Evolutionary conservation across 2,113 vertebrate species (phyloP).

Genomic region (Ophiodon elongatus): DNA sequence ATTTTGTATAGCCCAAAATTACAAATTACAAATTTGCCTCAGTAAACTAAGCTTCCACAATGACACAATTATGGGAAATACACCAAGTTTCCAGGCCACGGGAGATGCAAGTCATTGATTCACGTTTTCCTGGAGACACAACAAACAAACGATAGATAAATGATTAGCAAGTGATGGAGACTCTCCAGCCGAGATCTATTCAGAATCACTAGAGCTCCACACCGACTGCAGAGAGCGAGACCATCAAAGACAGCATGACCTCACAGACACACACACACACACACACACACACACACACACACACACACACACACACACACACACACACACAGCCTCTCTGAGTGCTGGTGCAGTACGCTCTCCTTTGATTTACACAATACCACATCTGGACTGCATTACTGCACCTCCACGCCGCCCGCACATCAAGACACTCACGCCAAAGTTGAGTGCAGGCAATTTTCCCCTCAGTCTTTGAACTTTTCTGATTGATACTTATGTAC

Average conservation of each 20-base stretch:
- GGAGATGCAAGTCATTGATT: background rate
- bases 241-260: constrained; percentile 28
- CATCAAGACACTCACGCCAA: constrained; percentile 3
- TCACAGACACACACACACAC: constrained; percentile 6
- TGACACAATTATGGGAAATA: background rate
- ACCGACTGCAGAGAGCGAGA: background rate
- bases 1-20: no score
- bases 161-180: background rate
- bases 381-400: constrained; percentile 62
- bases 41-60: background rate
- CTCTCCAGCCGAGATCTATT: background rate
- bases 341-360: constrained; percentile 21
- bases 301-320: constrained; percentile 19
- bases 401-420: constrained; percentile 10
- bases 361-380: constrained; percentile 45
- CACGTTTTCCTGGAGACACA: background rate
- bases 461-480: constrained; percentile 27
- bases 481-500: background rate
- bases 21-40: no score
- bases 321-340: constrained; percentile 21
- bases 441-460: constrained; percentile 30
- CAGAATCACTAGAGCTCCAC: background rate
- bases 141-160: background rate
- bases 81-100: background rate
- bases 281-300: constrained; percentile 21